phyloP scores from a whole-genome alignment of 1,140 invertebrate species.

The Pseudomyrmex gracilis region DNA sequence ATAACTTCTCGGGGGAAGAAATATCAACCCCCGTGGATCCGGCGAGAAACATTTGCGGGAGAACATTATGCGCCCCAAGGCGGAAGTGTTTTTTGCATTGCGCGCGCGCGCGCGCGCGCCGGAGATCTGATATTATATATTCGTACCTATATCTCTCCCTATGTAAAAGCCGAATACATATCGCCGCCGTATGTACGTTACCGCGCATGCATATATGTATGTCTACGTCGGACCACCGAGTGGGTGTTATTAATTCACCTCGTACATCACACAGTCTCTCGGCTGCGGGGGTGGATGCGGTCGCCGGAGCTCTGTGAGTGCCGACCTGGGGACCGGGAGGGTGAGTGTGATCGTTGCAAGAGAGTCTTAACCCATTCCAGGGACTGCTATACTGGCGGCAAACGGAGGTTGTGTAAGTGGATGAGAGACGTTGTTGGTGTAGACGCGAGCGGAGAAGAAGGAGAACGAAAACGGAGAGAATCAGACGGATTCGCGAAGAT shows the following conservation, averaged over 20 bases:
- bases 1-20: slow-evolving; percentile 11
- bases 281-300: slow-evolving; percentile 62
- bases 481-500: slow-evolving; percentile 35
- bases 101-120: too few species aligned
- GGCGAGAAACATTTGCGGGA: slow-evolving; percentile 14
- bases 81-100: slow-evolving; percentile 33
- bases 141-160: slow-evolving; percentile 49
- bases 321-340: neutral
- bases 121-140: slow-evolving; percentile 55
- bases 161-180: slow-evolving; percentile 53
- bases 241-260: slow-evolving; percentile 75
- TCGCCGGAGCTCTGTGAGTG: slow-evolving; percentile 44
- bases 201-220: slow-evolving; percentile 63
- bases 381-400: neutral
- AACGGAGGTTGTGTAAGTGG: slow-evolving; percentile 20
- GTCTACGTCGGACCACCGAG: slow-evolving; percentile 45
- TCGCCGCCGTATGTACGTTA: slow-evolving; percentile 19
- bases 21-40: neutral
- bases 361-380: slow-evolving; percentile 43
- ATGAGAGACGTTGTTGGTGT: slow-evolving; percentile 50
- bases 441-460: slow-evolving; percentile 20
- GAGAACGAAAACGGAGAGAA: neutral
- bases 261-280: slow-evolving; percentile 73
- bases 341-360: slow-evolving; percentile 33
- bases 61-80: slow-evolving; percentile 18